Evolutionary conservation across 2,113 vertebrate species (phyloP), one percentile per base, ranked within the genome.

Genomic region (Cryptotis parvus): DNA sequence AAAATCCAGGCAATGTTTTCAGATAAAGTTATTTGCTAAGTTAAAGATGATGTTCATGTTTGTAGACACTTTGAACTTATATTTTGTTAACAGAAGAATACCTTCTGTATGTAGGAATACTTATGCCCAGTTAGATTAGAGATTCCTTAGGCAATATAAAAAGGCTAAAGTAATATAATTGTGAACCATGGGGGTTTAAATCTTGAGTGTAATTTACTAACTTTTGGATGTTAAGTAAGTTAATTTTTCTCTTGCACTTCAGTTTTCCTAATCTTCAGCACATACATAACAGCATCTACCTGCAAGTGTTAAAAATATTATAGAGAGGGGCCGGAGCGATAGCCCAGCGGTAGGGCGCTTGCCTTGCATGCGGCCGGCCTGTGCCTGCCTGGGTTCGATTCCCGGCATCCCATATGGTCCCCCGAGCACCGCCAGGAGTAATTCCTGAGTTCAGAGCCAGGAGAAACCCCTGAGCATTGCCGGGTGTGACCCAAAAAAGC

Each of bases 61-160:
- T 72, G 27, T 85, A 45, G 27, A 89, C 12, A 88, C 88, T 66
- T 68, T 84, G 69, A 66, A 82, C 65, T 92, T 78, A 35, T 12
- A 58, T 76, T 80, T 77, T 87, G 37, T 45, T 58, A 31, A 75
- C 68, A 74, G 41, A 9, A 31, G 82, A 82, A 58, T 84, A 15
- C 20, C 22, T 85, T 81, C 26, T 26, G 70, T 89, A 35, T n/a
- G 37, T 35, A 82, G 55, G 69, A 93, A 92, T 76, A 73, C 33
- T n/a, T 14, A 41, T 93, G 22, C 45, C 88, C 20, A 75, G 27
- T 31, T 26, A 82, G 58, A 73, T 14, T 26, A 37, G 33, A 37
- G 0, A 68, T 39, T 92, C n/a, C 72, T 2, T 82, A 37, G 15
- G 33, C 15, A 75, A 33, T 33, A 6, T 15, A 15, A 63, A 49